Base-by-base conservation (phyloP, 2,113 vertebrate genomes). In the Saimiri boliviensis region DNA sequence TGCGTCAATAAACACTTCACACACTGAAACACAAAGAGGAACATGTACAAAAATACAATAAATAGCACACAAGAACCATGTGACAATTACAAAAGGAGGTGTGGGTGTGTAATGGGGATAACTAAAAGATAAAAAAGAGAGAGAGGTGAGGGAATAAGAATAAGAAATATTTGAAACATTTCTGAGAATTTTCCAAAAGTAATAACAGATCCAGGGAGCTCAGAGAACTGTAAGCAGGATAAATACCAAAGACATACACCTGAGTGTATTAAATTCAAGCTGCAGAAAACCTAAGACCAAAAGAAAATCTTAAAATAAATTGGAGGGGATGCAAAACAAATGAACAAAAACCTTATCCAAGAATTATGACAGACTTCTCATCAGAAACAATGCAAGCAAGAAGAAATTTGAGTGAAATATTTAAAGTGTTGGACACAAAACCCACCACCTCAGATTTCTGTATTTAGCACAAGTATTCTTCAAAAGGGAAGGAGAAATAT, bases 1-100 rank as follows among this genome's bases (percentile, higher is more conserved):
- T 0, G 2, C 0, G 2, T 35, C 7, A 1, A 0, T 37, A 40
- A 6, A 42, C 17, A 42, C 14, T 19, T 52, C 77, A 21, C 12
- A 12, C 9, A 42, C 14, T 5, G 8, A 58, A 54, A 5, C 32
- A 19, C 1, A 1, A 13, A 54, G 30, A 16, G 19, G 58, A 70
- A 0, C 0, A 13, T 4, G 63, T n/a, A 6, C 1, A 32, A n/a
- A 47, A 60, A 60, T 25, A 3, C 0, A 6, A 3, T 14, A 5
- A 13, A 19, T 16, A 40, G 4, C 0, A 8, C 13, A 9, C 16
- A 21, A 80, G 47, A 37, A 83, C 6, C 0, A 3, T 8, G 45
- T 45, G 45, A 45, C 6, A 1, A 21, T 17, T 6, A 45, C 30
- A n/a, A 8, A 37, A 68, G 27, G 20, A 40, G 21, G 35, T 20